Evolutionary conservation across 2,888 invertebrate genomes (phyloP), one percentile per base, ranked within the genome.

Genomic region (Apamea anceps): DNA sequence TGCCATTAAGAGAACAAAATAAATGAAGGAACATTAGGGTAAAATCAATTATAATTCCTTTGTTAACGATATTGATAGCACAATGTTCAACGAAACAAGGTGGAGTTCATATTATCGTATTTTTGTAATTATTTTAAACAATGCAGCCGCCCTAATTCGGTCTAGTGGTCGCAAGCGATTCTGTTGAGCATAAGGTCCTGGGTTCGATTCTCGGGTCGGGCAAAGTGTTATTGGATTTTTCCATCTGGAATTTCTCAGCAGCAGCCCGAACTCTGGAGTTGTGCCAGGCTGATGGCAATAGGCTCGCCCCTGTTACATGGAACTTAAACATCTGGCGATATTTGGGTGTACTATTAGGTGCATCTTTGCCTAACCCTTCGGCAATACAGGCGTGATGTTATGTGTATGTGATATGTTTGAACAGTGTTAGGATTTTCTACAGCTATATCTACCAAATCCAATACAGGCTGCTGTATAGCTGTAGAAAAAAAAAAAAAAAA

Each of bases 31-130:
- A 42, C 63, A 57, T 81, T 77, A 60, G 65, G 62, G 70, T 78
- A 51, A 66, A 70, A 84, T 81, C 81, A 81, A 81, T 81, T 84
- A 83, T 70, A 81, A 66, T 65, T 65, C 84, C 78, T 71, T 78
- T 84, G 81, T 84, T 78, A 66, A 8, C 15, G 45, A 77, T 65
- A 60, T 77, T 78, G 65, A 28, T 66, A 65, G 63, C 60, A 77
- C 42, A 37, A 77, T 84, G 60, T 51, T 70, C 10, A 70, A 70
- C 4, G 57, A 71, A 77, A 77, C 57, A 70, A 51, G 57, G 45
- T 57, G n/a, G 32, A 68, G 18, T n/a, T 48, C 12, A 25, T 65
- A 28, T 70, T 60, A 65, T 48, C 28, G 28, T 75, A 15, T 70
- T 63, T 62, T 57, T 77, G 63, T 60, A 60, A 67, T 70, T 51